Conservation (phyloP, 2,888 invertebrate species). For the Rugalucina vietnamica region DNA sequence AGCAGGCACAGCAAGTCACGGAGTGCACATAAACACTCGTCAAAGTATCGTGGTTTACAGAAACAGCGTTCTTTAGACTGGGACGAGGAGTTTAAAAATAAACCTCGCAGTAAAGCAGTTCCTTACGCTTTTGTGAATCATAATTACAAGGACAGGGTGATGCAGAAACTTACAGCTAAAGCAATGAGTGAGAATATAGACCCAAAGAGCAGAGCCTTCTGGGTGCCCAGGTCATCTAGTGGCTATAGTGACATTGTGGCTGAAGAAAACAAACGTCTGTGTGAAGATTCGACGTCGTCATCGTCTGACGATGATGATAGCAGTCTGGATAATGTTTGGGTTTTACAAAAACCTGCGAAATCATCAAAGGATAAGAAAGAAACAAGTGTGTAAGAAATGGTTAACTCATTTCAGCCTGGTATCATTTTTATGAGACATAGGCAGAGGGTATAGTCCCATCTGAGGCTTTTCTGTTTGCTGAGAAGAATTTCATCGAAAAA, state of each 20-base stretch:
- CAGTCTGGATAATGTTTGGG: constrained; percentile 78
- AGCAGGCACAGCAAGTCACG: constrained; percentile 66
- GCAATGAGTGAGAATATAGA: constrained; percentile 68
- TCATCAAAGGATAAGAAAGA: constrained; percentile 79
- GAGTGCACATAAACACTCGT: constrained; percentile 67
- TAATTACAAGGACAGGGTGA: constrained; percentile 77
- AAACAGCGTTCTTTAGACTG: constrained; percentile 78
- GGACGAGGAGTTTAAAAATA: constrained; percentile 77
- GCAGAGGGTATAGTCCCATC: too few species aligned
- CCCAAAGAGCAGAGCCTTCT: constrained; percentile 70
- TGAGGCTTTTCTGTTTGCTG: too few species aligned
- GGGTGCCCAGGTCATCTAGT: constrained; percentile 77
- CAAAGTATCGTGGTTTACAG: constrained; percentile 68
- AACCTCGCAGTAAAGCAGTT: constrained; percentile 67
- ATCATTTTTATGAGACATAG: too few species aligned
- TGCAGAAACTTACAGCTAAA: constrained; percentile 76
- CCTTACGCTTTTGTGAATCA: constrained; percentile 81
- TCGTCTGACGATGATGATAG: constrained; percentile 74
- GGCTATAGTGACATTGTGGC: constrained; percentile 69
- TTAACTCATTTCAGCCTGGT: too few species aligned
- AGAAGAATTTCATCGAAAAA: too few species aligned
- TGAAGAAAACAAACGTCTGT: constrained; percentile 61
- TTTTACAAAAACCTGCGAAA: constrained; percentile 72
- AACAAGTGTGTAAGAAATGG: constrained; percentile 79
- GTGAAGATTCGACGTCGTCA: constrained; percentile 73